These are phyloP conservation scores for Atethmia centrago DNA, from an alignment of 2,888 invertebrate genomes.

Conservation along the genomic window DNA sequence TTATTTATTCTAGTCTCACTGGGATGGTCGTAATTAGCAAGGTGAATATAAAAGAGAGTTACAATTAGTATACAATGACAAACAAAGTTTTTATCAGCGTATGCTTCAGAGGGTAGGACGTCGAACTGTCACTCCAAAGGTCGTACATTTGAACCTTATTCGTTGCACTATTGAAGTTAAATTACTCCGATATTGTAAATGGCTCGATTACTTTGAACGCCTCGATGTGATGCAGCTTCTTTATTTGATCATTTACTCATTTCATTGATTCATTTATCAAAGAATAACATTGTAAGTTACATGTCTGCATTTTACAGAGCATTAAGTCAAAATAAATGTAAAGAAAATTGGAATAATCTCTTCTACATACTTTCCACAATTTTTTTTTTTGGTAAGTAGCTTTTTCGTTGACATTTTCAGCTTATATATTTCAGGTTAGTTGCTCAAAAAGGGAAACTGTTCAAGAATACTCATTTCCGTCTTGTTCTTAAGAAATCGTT, in stretches of 20 bases:
- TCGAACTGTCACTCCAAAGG: neutral
- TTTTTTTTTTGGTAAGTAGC: neutral
- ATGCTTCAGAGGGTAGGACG: constrained; percentile 5
- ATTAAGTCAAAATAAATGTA: neutral
- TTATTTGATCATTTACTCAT: neutral
- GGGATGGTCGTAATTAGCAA: constrained; percentile 30
- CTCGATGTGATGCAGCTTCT: neutral
- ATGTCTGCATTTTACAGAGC: neutral
- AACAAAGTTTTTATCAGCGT: constrained; percentile 41
- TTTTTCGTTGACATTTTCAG: neutral
- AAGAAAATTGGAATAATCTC: neutral
- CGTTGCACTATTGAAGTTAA: constrained; percentile 33
- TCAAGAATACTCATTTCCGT: neutral
- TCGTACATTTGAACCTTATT: constrained; percentile 18
- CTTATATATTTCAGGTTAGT: neutral
- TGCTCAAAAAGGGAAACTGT: neutral
- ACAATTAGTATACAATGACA: constrained; percentile 21
- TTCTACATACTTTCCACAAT: neutral
- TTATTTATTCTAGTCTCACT: constrained; percentile 38
- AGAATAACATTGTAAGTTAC: neutral
- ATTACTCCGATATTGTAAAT: constrained; percentile 19
- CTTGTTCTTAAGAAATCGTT: neutral
- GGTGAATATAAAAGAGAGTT: constrained; percentile 19
- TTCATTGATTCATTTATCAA: neutral
- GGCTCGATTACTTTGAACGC: neutral